Evolutionary conservation across 1,140 invertebrate species (phyloP), one percentile per base, ranked within the genome.

Genomic region (Scaptodrosophila lebanonensis): DNA sequence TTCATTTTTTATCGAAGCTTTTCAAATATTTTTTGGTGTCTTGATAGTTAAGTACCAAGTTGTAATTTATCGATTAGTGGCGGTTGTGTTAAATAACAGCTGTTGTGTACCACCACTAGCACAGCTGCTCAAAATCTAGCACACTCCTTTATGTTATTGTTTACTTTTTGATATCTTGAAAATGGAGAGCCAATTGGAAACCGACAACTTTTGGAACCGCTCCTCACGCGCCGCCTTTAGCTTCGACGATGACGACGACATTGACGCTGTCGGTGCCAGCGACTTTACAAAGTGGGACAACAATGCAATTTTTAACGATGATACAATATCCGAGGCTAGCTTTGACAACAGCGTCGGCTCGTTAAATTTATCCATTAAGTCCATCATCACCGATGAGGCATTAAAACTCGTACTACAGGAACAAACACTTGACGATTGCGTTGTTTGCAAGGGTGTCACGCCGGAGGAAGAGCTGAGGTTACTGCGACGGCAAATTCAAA

Each of bases 161-260:
- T n/a, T n/a, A n/a, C n/a, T n/a, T n/a, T n/a, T n/a, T n/a, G n/a
- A n/a, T n/a, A n/a, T n/a, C n/a, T n/a, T n/a, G n/a, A 7, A 47
- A 59, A 67, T 69, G 53, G 57, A 67, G 7, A 38, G 44, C 1
- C 71, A 77, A 38, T 43, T 64, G 22, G 49, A 69, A 13, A 79
- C 64, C 11, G 85, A 87, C 30, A 62, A 54, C 32, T 87, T 86
- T 59, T 87, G 86, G 86, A 87, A 86, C 40, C 67, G 73, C 32
- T 87, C 86, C 2, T 61, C 82, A 3, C 68, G 67, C 6, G 70
- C 68, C 5, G 84, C 84, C 3, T 87, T 87, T 17, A 87, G 84
- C 40, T 87, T 87, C 33, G 86, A 87, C 25, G 85, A 87, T 12
- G 83, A 85, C 11, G 75, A 83, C 1, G 84, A 84, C 12, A 43